Percentiles rank a stretch among this genome's conserved stretches.
These are phyloP conservation scores for Gymnarchus niloticus DNA, from an alignment of 2,113 vertebrate genomes.

Conservation along the genomic window DNA sequence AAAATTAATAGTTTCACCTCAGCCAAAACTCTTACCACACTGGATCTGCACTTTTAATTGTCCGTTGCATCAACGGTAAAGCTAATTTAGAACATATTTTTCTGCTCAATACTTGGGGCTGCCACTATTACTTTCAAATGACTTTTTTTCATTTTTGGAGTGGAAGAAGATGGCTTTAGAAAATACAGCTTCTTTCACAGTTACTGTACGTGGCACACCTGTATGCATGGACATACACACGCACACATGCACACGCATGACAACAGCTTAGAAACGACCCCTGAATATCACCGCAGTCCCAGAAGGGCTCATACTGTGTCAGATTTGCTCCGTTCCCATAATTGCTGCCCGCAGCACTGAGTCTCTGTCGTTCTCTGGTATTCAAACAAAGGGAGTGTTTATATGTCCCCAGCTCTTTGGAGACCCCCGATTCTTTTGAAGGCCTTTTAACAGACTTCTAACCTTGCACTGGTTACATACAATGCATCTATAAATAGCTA, in stretches of 20 bases:
- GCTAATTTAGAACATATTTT: neutral
- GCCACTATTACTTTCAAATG: neutral
- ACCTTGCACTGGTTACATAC: neutral
- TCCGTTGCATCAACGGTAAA: neutral
- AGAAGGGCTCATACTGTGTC: neutral
- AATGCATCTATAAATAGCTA: conserved; percentile 6
- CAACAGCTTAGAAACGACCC: conserved; percentile 1
- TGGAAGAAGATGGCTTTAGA: neutral
- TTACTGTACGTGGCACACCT: neutral
- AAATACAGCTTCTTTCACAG: neutral
- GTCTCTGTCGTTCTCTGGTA: neutral
- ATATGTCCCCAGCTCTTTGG: conserved; percentile 1
- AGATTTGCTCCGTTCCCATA: conserved; percentile 10
- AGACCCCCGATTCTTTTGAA: neutral
- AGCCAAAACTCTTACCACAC: neutral
- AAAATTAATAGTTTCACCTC: too few species aligned
- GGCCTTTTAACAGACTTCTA: conserved; percentile 1
- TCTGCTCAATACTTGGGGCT: neutral
- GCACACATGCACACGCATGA: neutral
- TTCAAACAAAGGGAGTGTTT: conserved; percentile 14
- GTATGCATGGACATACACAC: too few species aligned
- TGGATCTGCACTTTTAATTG: neutral
- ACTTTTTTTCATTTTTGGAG: neutral
- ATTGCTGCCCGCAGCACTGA: conserved; percentile 3
- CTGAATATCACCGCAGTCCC: conserved; percentile 6